Evolutionary conservation across 1,140 invertebrate species (phyloP).

Genomic region (Probaryconus sp.): DNA sequence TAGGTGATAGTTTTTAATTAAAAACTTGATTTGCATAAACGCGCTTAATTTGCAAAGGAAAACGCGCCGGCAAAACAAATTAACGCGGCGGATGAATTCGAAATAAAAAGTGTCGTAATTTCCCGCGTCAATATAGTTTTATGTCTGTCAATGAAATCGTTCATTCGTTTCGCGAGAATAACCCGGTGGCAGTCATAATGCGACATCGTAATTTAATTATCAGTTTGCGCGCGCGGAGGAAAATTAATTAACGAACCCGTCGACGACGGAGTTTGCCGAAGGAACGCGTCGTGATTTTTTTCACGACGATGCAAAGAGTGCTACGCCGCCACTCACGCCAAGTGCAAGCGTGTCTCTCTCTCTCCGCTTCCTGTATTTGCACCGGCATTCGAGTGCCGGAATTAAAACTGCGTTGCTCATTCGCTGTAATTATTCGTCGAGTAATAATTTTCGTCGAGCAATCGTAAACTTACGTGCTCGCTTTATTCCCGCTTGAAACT

Average conservation of each 20-base stretch:
- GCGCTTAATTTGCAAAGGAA: conserved; percentile 6
- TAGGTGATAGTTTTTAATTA: too few species aligned
- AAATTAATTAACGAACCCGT: conserved; percentile 37
- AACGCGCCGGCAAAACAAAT: too few species aligned
- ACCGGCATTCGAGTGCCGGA: conserved; percentile 23
- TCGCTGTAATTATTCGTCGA: conserved; percentile 27
- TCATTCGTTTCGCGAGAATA: conserved; percentile 1
- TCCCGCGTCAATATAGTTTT: conserved; percentile 13
- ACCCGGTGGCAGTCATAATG: conserved; percentile 12
- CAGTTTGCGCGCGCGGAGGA: conserved; percentile 14
- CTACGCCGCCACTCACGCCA: too few species aligned
- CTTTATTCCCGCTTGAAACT: too few species aligned
- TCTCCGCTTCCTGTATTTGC: conserved; percentile 34
- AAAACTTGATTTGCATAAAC: neutral
- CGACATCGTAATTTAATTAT: conserved; percentile 23
- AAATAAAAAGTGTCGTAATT: conserved; percentile 13
- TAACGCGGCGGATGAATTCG: conserved; percentile 5
- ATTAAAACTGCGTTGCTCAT: conserved; percentile 35
- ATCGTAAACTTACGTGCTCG: too few species aligned
- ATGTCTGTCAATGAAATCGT: conserved; percentile 23
- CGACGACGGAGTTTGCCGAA: conserved; percentile 10
- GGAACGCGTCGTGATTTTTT: conserved; percentile 29
- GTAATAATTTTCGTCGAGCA: conserved; percentile 20
- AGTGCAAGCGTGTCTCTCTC: too few species aligned
- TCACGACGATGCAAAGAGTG: conserved; percentile 12